These are phyloP conservation scores for Gisinianus flammeolus DNA, from an alignment of 2,888 invertebrate species.

Conservation along the genomic window DNA sequence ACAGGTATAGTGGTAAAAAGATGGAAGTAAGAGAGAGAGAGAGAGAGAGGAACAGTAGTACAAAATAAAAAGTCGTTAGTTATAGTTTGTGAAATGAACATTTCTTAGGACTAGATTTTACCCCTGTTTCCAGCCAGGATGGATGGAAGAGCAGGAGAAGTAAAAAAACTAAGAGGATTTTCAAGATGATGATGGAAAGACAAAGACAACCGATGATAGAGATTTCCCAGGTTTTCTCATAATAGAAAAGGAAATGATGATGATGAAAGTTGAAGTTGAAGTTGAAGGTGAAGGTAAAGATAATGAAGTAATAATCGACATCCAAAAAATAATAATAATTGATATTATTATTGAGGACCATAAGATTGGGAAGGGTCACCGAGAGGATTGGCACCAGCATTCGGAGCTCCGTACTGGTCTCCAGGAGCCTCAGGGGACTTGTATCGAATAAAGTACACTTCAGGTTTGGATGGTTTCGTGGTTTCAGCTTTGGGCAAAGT, in stretches of 20 bases:
- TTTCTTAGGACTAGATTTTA: slow-evolving; percentile 38
- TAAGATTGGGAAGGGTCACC: slow-evolving; percentile 35
- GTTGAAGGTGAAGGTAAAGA: not conserved
- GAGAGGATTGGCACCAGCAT: slow-evolving; percentile 43
- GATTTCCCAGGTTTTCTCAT: slow-evolving; percentile 1
- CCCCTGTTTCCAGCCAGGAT: slow-evolving; percentile 1
- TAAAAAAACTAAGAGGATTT: slow-evolving; percentile 2
- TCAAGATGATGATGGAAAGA: not conserved
- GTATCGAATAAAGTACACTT: slow-evolving; percentile 64
- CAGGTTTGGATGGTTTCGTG: slow-evolving; percentile 84
- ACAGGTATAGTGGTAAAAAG: not conserved
- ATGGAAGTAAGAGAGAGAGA: slow-evolving; percentile 5
- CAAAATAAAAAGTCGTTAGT: not conserved
- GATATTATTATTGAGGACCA: slow-evolving; percentile 1
- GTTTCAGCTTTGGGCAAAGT: slow-evolving; percentile 77
- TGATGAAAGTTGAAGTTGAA: not conserved
- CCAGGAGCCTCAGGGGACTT: slow-evolving; percentile 47
- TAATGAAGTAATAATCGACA: too few relatives aligned
- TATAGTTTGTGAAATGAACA: slow-evolving; percentile 32
- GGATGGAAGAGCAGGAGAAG: not conserved
- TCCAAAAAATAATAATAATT: not conserved
- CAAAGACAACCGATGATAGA: not conserved
- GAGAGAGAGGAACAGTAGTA: not conserved
- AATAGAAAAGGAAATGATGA: not conserved
- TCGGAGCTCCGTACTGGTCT: slow-evolving; percentile 47